phyloP scores from a whole-genome alignment of 2,888 invertebrate species.

The Apodemia zela region DNA sequence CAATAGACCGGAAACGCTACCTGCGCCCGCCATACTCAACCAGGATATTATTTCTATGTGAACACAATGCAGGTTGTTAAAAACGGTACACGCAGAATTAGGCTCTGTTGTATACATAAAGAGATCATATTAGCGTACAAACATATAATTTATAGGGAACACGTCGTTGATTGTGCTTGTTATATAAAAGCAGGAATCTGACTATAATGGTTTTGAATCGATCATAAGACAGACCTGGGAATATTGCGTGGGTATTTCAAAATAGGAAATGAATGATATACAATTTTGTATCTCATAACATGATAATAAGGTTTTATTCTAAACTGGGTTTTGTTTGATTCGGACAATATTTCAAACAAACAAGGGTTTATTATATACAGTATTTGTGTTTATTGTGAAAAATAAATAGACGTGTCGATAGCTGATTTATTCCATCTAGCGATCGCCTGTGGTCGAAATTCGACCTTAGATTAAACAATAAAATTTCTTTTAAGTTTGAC shows the following conservation, averaged over 20 bases:
- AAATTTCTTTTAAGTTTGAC: too few relatives aligned
- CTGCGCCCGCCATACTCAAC: constrained; percentile 41
- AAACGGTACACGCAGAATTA: constrained; percentile 15
- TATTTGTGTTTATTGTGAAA: constrained; percentile 10
- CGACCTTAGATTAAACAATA: too few relatives aligned
- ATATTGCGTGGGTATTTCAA: constrained; percentile 19
- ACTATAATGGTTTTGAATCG: constrained; percentile 24
- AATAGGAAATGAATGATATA: constrained; percentile 4
- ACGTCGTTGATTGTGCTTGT: constrained; percentile 7
- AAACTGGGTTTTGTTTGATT: background rate
- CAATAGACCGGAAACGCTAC: constrained; percentile 50
- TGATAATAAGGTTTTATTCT: background rate
- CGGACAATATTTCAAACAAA: constrained; percentile 8
- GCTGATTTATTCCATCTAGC: background rate
- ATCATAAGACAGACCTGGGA: constrained; percentile 23
- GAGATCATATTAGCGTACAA: constrained; percentile 1
- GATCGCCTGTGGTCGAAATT: too few relatives aligned
- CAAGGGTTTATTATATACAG: background rate
- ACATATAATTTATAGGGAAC: constrained; percentile 17
- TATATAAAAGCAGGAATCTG: constrained; percentile 24
- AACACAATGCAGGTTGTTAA: constrained; percentile 11
- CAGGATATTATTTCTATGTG: constrained; percentile 25
- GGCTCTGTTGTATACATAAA: background rate
- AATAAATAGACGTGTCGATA: constrained; percentile 7
- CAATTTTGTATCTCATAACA: background rate